A percentile compares a stretch with the other conserved stretches of the same genome.
phyloP scores from a whole-genome alignment of 2,888 invertebrate species.

The Quadroppia sp. region DNA sequence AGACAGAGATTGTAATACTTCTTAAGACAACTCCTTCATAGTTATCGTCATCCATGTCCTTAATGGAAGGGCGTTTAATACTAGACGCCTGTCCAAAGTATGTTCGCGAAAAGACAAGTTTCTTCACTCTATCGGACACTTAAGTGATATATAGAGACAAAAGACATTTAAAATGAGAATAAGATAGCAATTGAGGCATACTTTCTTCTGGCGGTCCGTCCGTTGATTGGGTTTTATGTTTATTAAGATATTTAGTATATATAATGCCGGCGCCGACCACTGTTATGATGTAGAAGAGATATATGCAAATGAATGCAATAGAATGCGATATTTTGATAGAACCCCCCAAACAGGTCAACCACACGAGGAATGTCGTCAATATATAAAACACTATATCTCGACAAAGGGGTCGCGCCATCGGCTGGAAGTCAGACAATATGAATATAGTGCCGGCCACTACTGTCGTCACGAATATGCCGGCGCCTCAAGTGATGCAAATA shows the following conservation, averaged over 20 bases:
- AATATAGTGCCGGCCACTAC: slow-evolving; percentile 61
- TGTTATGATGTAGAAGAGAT: slow-evolving; percentile 44
- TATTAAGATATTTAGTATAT: slow-evolving; percentile 31
- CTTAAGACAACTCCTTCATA: slow-evolving; percentile 41
- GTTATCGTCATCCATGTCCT: slow-evolving; percentile 26
- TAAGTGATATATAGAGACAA: too few relatives aligned
- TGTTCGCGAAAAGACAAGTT: slow-evolving; percentile 10
- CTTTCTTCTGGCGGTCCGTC: slow-evolving; percentile 12
- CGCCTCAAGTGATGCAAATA: slow-evolving; percentile 54
- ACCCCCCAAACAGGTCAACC: slow-evolving; percentile 55
- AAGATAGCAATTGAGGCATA: not conserved
- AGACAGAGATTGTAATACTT: slow-evolving; percentile 5
- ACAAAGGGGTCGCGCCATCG: slow-evolving; percentile 57
- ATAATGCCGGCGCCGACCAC: slow-evolving; percentile 39
- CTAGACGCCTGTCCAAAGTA: slow-evolving; percentile 19
- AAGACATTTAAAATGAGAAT: too few relatives aligned
- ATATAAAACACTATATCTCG: slow-evolving; percentile 58
- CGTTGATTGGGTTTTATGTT: not conserved
- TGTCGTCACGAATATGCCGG: slow-evolving; percentile 62
- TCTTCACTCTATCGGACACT: slow-evolving; percentile 14
- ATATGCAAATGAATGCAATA: slow-evolving; percentile 47
- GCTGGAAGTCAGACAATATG: slow-evolving; percentile 57
- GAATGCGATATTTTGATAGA: slow-evolving; percentile 57
- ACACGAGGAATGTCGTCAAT: slow-evolving; percentile 56
- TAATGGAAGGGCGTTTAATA: slow-evolving; percentile 3